phyloP scores from a whole-genome alignment of 2,797 vertebrate species.

The Gadopsis bispinosus region DNA sequence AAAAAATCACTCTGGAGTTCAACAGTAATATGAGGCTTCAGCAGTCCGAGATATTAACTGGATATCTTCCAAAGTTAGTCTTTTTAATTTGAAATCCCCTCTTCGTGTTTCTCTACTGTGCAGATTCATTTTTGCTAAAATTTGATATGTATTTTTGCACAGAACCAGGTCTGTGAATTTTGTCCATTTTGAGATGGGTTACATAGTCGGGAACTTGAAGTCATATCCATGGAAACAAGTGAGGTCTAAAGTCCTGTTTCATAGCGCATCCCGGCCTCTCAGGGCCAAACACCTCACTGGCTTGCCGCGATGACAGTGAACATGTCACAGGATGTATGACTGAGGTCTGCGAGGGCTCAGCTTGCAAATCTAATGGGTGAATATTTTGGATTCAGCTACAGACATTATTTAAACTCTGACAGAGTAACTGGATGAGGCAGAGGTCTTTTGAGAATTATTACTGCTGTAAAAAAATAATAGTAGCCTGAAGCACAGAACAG shows the following conservation, averaged over 20 bases:
- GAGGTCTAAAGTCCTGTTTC: background rate
- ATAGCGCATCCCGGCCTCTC: background rate
- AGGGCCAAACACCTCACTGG: background rate
- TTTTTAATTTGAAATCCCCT: background rate
- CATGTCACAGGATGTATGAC: background rate
- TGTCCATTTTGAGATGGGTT: background rate
- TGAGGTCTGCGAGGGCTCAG: background rate
- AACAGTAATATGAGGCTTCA: background rate
- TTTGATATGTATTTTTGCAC: background rate
- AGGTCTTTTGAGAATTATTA: conserved; percentile 10
- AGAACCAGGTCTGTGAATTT: background rate
- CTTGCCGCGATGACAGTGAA: background rate
- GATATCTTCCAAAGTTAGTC: background rate
- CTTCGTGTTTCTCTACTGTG: background rate
- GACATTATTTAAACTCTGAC: background rate
- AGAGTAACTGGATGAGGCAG: background rate
- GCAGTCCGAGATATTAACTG: background rate
- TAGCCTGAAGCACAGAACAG: conserved; percentile 15
- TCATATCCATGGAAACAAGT: background rate
- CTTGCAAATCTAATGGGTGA: background rate
- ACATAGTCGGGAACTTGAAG: background rate
- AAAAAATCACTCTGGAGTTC: background rate
- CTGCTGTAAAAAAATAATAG: conserved; percentile 25
- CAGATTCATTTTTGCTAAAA: background rate
- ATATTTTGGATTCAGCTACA: conserved; percentile 4